Evolutionary conservation across 2,113 vertebrate genomes (phyloP), one percentile per base, ranked within the genome.

Genomic region (Indri indri): DNA sequence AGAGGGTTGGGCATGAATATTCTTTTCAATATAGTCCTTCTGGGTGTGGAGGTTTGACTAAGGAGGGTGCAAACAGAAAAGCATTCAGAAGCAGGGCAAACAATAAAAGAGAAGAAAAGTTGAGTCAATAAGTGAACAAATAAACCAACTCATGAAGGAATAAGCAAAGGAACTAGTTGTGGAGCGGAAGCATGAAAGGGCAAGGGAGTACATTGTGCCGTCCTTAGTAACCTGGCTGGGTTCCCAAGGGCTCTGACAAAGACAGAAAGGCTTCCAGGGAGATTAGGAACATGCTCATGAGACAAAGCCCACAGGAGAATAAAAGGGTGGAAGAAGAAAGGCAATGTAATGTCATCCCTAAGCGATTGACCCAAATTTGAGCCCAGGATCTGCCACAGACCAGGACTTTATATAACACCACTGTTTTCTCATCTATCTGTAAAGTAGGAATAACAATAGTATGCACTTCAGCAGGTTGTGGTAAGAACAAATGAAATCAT

Each of bases 11-110:
- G 88, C 50, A 63, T 32, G 37, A 54, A 81, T 61, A 25, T 9
- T 25, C 65, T 63, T 85, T 63, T 70, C 65, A 88, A 25, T 37
- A 25, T 30, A 42, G 65, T 59, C 22, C 45, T 1, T 25, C 30
- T 94, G 84, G 88, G 84, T 92, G 94, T 94, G 91, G 84, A 86
- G 4, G 73, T 87, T 92, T 95, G 61, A 71, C 37, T 76, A 95
- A 94, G 61, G 45, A 77, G 27, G 20, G 8, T 13, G 61, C 16
- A 54, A 32, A 73, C 14, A 65, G 32, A 30, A 92, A 42, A 85
- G 5, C 40, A 63, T 68, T 88, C 14, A 86, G 71, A 71, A n/a
- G 32, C 16, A 34, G 8, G n/a, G 47, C 34, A 89, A 74, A 94
- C 27, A 88, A 13, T 54, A 27, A 80, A 57, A 83, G 52, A 54